Base-by-base conservation (phyloP, 2,888 invertebrate genomes). In the Creontiades dilutus region DNA sequence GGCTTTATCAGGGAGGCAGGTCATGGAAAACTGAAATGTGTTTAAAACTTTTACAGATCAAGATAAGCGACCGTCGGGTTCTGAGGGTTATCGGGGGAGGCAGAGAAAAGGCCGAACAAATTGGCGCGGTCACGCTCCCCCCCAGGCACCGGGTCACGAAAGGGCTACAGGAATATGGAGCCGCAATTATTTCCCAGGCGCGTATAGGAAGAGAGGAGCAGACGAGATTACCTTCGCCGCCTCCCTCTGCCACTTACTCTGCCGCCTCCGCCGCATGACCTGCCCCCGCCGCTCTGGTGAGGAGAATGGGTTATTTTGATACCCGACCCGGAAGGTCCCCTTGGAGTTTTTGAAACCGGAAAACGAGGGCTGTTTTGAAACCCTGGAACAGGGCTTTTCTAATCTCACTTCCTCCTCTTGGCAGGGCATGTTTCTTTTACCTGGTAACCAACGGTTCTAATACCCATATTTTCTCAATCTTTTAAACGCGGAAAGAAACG, bases 81-180 rank as follows among this genome's bases (percentile, higher is more conserved):
- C 2, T 61, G 61, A n/a, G 61, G 61, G 4, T 9, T 57, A 57
- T 16, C 16, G n/a, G 68, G 23, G 13, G 11, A 0, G 68, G 68
- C 23, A 68, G 13, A 47, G 23, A 14, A 19, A 5, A 9, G 48
- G 81, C 3, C 52, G 82, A 52, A 82, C 82, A 82, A 82, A 82
- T 82, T 82, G 82, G 82, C 82, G 48, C 19, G 82, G 82, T 82
- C 82, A 82, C 82, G 82, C 82, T 52, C 55, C 47, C 27, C 48
- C 47, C 27, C 52, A 52, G 19, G 16, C n/a, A n/a, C 23, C 82
- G 23, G 19, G 82, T 82, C 82, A 82, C 82, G 82, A 82, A 81
- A 13, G 82, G 82, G 48, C 82, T 16, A n/a, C 46, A 68, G 78
- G 82, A 82, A 82, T 82, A 82, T 82, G 82, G 52, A 23, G 27